Base-by-base conservation (phyloP, 2,797 vertebrate species). In the Euthynnus affinis region DNA sequence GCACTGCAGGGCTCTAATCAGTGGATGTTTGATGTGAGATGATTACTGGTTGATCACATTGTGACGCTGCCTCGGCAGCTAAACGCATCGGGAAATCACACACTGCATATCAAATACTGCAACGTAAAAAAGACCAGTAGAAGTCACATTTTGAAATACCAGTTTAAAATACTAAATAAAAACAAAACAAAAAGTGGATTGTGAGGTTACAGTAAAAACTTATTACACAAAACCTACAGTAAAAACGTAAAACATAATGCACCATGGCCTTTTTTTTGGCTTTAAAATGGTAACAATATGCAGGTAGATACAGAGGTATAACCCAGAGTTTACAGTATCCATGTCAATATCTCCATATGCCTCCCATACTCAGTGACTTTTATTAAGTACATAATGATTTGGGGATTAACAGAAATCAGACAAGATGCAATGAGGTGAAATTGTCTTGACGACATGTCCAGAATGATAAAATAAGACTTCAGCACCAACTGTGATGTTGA, bases 391-490 rank as follows among this genome's bases (percentile, higher is more conserved):
- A 15, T 56, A 68, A 29, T 69, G 25, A 57, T 44, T 32, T 23
- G 22, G 25, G 5, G 10, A 37, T 8, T 37, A 37, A 61, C 59
- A 69, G 68, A 78, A 78, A 73, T 76, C 59, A 74, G 84, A 85
- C 62, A 37, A 67, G 71, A 86, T 60, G 51, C 65, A 25, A 69
- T 37, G 40, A 70, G 52, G 72, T n/a, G 80, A 80, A 70, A 64
- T 23, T 58, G 78, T 66, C 59, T 40, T 0, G 48, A 42, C 56
- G 77, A 59, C 74, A 56, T 7, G 58, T 32, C 52, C 2, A n/a
- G 61, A 81, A 76, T 74, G 27, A 78, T 60, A 18, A 71, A 74
- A 71, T 22, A 14, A 27, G 22, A 53, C 29, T 52, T 66, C 51
- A 32, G 22, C 52, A 49, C 22, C 1, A 56, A 55, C 29, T 59